A percentile compares a stretch with the other conserved stretches of the same genome.
Evolutionary conservation across 2,888 invertebrate species (phyloP).

Genomic region (Phaedon cochleariae): DNA sequence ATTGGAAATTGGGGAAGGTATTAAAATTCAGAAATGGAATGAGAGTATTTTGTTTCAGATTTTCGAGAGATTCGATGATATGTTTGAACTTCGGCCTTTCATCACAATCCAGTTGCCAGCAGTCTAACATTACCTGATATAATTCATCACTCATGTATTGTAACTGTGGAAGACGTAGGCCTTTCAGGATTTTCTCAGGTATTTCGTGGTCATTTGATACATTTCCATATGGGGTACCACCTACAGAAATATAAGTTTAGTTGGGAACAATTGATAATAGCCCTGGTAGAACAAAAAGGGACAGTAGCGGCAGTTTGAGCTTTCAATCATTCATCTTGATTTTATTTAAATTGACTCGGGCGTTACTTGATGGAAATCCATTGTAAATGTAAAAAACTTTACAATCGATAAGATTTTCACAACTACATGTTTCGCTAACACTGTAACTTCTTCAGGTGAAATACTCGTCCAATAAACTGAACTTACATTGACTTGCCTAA

Average conservation of each 20-base stretch:
- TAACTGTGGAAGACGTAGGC: conserved; percentile 77
- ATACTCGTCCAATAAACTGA: too few species aligned
- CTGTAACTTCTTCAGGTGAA: too few species aligned
- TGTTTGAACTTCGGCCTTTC: conserved; percentile 79
- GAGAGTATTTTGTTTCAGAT: conserved; percentile 47
- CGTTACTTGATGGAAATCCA: too few species aligned
- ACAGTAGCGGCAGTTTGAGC: too few species aligned
- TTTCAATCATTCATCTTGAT: too few species aligned
- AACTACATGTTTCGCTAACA: too few species aligned
- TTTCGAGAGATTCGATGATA: conserved; percentile 57
- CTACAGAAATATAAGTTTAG: conserved; percentile 48
- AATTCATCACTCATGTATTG: conserved; percentile 79
- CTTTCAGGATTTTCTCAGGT: conserved; percentile 72
- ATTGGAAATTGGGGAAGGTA: conserved; percentile 55
- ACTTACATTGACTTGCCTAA: too few species aligned
- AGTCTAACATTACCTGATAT: conserved; percentile 83
- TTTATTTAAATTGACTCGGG: too few species aligned
- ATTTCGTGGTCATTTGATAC: conserved; percentile 74
- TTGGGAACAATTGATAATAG: background rate
- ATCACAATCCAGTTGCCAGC: conserved; percentile 84
- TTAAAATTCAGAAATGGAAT: conserved; percentile 53
- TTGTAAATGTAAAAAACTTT: too few species aligned
- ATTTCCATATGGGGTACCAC: conserved; percentile 80
- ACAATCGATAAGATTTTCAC: too few species aligned
- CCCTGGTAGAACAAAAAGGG: background rate